These are phyloP conservation scores for Mus spretus DNA, from an alignment of 2,797 vertebrate genomes.

Conservation along the genomic window DNA sequence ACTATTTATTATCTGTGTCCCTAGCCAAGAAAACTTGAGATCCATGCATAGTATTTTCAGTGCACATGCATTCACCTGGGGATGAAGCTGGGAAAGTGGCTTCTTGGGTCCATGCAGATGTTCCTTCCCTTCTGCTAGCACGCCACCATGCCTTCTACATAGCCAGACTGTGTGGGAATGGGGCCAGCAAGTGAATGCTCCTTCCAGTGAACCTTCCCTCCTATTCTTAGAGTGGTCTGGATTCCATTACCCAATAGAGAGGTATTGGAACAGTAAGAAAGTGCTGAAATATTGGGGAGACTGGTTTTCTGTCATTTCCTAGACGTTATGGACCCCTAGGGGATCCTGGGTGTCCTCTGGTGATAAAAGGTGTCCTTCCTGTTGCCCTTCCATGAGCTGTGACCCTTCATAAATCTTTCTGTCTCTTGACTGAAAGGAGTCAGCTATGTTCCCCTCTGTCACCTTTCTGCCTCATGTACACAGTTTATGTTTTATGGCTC, in stretches of 20 bases:
- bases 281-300: background rate
- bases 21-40: background rate
- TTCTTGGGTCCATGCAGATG: background rate
- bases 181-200: background rate
- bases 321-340: background rate
- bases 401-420: background rate
- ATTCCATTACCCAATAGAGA: background rate
- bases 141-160: background rate
- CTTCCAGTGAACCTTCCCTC: too few species aligned
- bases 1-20: background rate
- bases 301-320: background rate
- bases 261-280: background rate
- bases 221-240: background rate
- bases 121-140: background rate
- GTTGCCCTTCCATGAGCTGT: background rate
- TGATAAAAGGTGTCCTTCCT: background rate
- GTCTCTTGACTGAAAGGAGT: background rate
- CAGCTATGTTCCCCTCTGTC: background rate
- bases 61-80: background rate
- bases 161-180: background rate
- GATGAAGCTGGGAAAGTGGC: background rate
- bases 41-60: background rate
- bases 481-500: slow-evolving; percentile 27
- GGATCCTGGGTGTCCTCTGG: background rate
- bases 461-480: background rate